These are phyloP conservation scores for Brachionus rotundiformis DNA, from an alignment of 1,140 invertebrate genomes.

Conservation along the genomic window DNA sequence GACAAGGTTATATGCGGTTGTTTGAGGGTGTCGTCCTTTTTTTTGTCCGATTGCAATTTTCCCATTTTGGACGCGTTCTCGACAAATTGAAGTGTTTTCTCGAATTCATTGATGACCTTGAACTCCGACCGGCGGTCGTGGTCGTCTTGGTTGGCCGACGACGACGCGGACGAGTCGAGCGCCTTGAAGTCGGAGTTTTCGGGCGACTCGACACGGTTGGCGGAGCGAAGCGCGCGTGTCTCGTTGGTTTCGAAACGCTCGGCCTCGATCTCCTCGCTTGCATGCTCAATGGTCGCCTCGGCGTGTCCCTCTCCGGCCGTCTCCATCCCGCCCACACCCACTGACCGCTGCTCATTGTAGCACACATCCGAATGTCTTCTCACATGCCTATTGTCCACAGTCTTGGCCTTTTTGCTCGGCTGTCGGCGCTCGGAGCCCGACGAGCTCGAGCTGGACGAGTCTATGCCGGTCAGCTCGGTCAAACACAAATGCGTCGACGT, in stretches of 20 bases:
- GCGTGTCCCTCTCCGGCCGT: no score
- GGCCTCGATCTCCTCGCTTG: neutral
- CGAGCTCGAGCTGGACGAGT: constrained; percentile 26
- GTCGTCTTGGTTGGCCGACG: neutral
- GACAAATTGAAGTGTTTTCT: neutral
- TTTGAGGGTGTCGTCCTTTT: neutral
- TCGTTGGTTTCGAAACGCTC: neutral
- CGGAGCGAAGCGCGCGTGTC: neutral
- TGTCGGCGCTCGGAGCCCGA: neutral
- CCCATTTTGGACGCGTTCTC: neutral
- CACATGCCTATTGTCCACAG: neutral
- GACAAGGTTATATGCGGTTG: constrained; percentile 14
- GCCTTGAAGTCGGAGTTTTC: neutral
- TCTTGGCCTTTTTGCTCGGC: neutral
- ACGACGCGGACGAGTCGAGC: neutral
- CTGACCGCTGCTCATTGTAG: no score
- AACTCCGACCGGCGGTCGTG: neutral
- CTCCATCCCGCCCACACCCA: no score
- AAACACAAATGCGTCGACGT: constrained; percentile 15
- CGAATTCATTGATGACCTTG: constrained; percentile 35
- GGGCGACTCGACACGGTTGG: constrained; percentile 15
- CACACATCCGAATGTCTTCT: neutral
- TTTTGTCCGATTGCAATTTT: neutral
- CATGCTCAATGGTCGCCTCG: neutral
- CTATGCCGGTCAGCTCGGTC: neutral